Base-by-base conservation (phyloP, 2,797 vertebrate species). In the Gobionotothen gibberifrons region DNA sequence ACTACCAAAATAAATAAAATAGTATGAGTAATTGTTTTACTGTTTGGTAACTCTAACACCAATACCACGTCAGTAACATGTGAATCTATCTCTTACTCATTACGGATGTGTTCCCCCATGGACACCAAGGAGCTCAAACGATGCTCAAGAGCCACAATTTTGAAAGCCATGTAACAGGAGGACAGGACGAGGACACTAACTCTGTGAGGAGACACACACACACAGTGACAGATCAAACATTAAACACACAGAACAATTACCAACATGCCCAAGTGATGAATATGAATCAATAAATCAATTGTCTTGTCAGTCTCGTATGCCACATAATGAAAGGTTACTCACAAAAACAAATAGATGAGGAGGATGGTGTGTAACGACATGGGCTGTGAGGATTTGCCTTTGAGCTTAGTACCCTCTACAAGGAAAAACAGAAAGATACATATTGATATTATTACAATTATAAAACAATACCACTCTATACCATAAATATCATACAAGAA, bases 81-180 rank as follows among this genome's bases (percentile, higher is more conserved):
- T 5, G 26, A 19, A 4, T 39, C 9, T 1, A 21, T 15, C 22
- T 66, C 95, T 95, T 95, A 98, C 97, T 93, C 93, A 13, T 93
- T 92, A 15, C 82, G 86, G 57, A 87, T 83, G 49, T 94, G 91
- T 49, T 96, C 94, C 79, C 92, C 85, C 29, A 88, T 56, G 8
- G 96, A 93, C 54, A 95, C 86, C 51, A 97, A 78, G 4, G 93
- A 96, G 69, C 94, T 94, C 81, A 98, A 85, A 0, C 90, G 95
- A 26, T 97, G 96, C 87, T 98, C 97, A 13, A 98, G 93, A 79
- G 93, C 89, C 59, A 90, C 93, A 56, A 98, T 98, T 94, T 97
- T 97, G 3, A 97, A 95, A 64, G 95, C 95, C 97, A 98, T 97
- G 93, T 98, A 98, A 89, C 96, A 96, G 72, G 97, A 97, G 3